Conservation (phyloP, 2,113 vertebrate species). For the Cyprinodon variegatus region DNA sequence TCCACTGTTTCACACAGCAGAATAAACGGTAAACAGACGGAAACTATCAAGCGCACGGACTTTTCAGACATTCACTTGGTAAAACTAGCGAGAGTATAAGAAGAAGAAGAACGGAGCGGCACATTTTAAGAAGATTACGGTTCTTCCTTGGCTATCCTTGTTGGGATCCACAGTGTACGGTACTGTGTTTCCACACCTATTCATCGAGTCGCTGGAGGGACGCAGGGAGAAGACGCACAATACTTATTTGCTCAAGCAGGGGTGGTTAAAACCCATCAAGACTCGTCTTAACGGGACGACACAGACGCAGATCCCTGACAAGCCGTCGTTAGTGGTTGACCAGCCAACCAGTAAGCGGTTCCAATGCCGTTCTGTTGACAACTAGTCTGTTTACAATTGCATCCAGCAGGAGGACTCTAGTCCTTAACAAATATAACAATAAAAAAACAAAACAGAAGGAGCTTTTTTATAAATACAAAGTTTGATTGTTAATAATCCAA, state of each 20-base stretch:
- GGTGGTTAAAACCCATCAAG: not conserved
- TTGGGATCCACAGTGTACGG: constrained; percentile 57
- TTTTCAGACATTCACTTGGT: constrained; percentile 64
- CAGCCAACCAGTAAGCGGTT: constrained; percentile 8
- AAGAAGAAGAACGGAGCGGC: constrained; percentile 40
- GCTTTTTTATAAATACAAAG: constrained; percentile 53
- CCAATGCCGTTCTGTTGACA: constrained; percentile 10
- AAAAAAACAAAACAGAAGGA: not conserved
- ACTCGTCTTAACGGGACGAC: not conserved
- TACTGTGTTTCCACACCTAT: constrained; percentile 36
- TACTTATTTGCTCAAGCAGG: constrained; percentile 25
- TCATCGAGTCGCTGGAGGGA: not conserved
- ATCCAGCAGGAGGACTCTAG: constrained; percentile 1
- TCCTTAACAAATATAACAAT: constrained; percentile 10
- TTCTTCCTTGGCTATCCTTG: constrained; percentile 51
- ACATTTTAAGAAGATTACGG: constrained; percentile 28
- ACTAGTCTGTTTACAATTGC: constrained; percentile 26
- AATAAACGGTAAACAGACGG: constrained; percentile 46
- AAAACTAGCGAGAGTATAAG: constrained; percentile 45
- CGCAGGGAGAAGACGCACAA: constrained; percentile 16
- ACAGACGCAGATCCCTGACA: not conserved
- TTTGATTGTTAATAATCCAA: constrained; percentile 37
- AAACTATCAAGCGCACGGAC: constrained; percentile 39
- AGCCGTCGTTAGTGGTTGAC: not conserved
- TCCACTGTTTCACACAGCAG: constrained; percentile 25